Base-by-base conservation (phyloP, 2,888 invertebrate species). In the Agrochola macilenta region DNA sequence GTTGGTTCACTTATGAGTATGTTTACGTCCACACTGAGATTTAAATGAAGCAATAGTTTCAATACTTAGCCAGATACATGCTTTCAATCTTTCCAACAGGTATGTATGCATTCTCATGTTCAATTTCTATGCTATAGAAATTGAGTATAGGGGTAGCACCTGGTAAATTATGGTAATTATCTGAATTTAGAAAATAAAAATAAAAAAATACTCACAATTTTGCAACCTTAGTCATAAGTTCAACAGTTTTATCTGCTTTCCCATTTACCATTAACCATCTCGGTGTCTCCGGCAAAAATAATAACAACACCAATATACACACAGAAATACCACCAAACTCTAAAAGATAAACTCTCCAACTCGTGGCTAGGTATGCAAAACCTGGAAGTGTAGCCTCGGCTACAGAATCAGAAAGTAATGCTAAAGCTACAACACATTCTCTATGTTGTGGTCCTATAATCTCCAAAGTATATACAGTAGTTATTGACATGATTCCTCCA, bases 401-500 rank as follows among this genome's bases (percentile, higher is more conserved):
- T 4, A 92, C 35, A 2, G 90, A 89, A 79, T 94, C 94, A 7
- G 92, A 90, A 5, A 92, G 17, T 30, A 92, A 78, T 5, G 85
- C 76, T 4, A 88, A 65, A 4, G 90, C 85, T 35, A 91, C 92
- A 46, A 90, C 92, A 0, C 89, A 68, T 66, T 97, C 97, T 60
- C 97, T 94, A 39, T 95, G 91, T 64, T 93, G 91, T 0, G 94
- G 93, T 2, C 97, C 97, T 60, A 97, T 95, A 14, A 97, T 92
- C 91, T 98, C 98, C 94, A 97, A 97, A 2, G 97, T 94, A 17
- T 97, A 93, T 0, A 95, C 93, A 49, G 92, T 76, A 23, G 92
- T 90, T 7, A 92, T 84, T 23, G 98, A 97, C 97, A 98, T 97
- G 0, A 98, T 97, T 14, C 98, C 98, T 63, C 98, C 98, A 9